Evolutionary conservation across 2,888 invertebrate species (phyloP), one percentile per base, ranked within the genome.

Genomic region (Nasonovia ribisnigri): DNA sequence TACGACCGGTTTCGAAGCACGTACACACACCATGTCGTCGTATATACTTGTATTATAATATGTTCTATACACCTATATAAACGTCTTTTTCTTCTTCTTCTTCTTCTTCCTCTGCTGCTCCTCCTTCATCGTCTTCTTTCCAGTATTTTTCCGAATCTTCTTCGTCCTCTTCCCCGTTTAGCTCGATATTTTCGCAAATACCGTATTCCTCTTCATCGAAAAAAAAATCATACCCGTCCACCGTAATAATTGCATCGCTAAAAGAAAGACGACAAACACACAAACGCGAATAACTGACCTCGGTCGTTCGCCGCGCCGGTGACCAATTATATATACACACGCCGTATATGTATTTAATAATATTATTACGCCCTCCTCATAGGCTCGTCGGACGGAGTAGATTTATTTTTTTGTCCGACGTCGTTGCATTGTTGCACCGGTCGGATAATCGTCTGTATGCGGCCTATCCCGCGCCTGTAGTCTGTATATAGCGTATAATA

Each of bases 181-280:
- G 5, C n/a, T 5, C 77, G 36, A 36, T 16, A 16, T 77, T 36
- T 77, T 77, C 77, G 77, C 36, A 36, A 36, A 36, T 16, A 36
- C 67, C 67, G 67, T 67, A 36, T 36, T 36, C 60, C 67, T n/a
- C 16, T 5, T 16, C n/a, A 5, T 67, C n/a, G 67, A 20, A 8
- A 77, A 36, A 20, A 77, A 77, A 36, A 36, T 20, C 36, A 3
- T 36, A 36, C 77, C 36, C 77, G 36, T 77, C 77, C 77, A 36
- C 77, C 77, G 77, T 8, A 77, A 77, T 20, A 6, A 67, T 67
- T 20, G 36, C 77, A 77, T 6, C 20, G 36, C 36, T 77, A 36
- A 36, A 77, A 77, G 77, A 77, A 77, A 36, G 77, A 77, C 77
- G 77, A 77, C 77, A 77, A n/a, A 67, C 67, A 60, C 29, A 60